Evolutionary conservation across 1,140 invertebrate species (phyloP).

Genomic region (Idris sp.): DNA sequence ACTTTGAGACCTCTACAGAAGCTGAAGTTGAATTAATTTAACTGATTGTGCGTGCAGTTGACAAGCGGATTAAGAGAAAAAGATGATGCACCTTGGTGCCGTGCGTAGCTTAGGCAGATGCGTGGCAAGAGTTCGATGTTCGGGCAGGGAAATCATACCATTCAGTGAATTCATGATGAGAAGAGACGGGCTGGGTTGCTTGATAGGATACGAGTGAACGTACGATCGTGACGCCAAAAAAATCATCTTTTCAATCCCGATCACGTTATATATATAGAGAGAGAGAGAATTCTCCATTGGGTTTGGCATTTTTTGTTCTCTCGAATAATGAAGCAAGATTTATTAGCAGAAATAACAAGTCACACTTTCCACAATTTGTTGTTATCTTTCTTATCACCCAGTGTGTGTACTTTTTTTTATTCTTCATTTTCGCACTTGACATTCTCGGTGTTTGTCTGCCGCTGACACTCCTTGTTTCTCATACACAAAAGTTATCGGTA

Average conservation of each 20-base stretch:
- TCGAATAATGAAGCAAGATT: too few relatives aligned
- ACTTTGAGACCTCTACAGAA: too few relatives aligned
- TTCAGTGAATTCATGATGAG: constrained; percentile 59
- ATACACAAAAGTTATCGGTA: constrained; percentile 69
- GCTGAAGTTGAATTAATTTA: too few relatives aligned
- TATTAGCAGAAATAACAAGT: too few relatives aligned
- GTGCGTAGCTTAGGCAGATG: constrained; percentile 57
- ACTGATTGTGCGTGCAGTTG: too few relatives aligned
- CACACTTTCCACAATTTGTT: background rate
- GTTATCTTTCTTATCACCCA: constrained; percentile 4
- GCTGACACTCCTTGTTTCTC: constrained; percentile 20
- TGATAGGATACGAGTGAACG: constrained; percentile 51
- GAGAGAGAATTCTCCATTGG: too few relatives aligned
- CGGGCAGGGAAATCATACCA: constrained; percentile 68
- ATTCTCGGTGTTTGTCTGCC: constrained; percentile 17
- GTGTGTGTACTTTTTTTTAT: too few relatives aligned
- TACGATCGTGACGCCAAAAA: constrained; percentile 39
- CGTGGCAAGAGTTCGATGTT: constrained; percentile 68
- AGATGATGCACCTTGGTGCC: constrained; percentile 46
- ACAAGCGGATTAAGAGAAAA: too few relatives aligned
- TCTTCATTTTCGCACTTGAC: constrained; percentile 22
- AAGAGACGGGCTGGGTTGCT: constrained; percentile 47
- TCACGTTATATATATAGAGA: too few relatives aligned
- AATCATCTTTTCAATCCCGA: constrained; percentile 45
- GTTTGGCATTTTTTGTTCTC: too few relatives aligned